Percentiles rank a stretch among this genome's conserved stretches.
These are phyloP conservation scores for Tinea trinotella DNA, from an alignment of 2,888 invertebrate species.

Conservation along the genomic window DNA sequence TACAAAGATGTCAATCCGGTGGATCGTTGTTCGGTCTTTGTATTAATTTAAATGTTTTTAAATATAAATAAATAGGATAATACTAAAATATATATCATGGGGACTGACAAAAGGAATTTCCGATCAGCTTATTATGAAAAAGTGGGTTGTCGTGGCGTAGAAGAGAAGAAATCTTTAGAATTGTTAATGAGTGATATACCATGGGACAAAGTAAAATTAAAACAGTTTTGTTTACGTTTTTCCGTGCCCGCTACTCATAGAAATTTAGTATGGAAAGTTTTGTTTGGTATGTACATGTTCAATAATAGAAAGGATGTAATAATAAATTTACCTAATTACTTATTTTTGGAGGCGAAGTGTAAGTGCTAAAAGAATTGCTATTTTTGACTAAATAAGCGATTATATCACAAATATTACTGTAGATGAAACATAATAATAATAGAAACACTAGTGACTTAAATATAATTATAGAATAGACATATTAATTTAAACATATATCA, in stretches of 20 bases:
- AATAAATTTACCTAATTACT: too few relatives aligned
- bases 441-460: too few relatives aligned
- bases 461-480: too few relatives aligned
- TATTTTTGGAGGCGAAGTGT: too few relatives aligned
- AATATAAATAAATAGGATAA: not conserved
- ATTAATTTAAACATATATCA: too few relatives aligned
- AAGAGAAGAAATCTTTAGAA: constrained; percentile 92
- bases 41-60: not conserved
- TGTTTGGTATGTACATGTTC: constrained; percentile 78
- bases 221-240: constrained; percentile 88
- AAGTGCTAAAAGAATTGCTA: too few relatives aligned
- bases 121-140: constrained; percentile 88
- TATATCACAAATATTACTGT: too few relatives aligned
- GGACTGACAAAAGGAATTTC: constrained; percentile 83
- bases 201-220: constrained; percentile 82
- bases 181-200: constrained; percentile 89
- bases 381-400: too few relatives aligned
- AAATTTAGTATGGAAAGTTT: constrained; percentile 87
- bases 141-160: constrained; percentile 91
- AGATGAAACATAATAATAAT: too few relatives aligned
- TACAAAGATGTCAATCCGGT: not conserved
- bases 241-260: constrained; percentile 87
- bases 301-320: too few relatives aligned
- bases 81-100: constrained; percentile 39
- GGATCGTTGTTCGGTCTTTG: not conserved